phyloP scores from a whole-genome alignment of 2,797 vertebrate genomes.

The Eurystomus glaucurus region DNA sequence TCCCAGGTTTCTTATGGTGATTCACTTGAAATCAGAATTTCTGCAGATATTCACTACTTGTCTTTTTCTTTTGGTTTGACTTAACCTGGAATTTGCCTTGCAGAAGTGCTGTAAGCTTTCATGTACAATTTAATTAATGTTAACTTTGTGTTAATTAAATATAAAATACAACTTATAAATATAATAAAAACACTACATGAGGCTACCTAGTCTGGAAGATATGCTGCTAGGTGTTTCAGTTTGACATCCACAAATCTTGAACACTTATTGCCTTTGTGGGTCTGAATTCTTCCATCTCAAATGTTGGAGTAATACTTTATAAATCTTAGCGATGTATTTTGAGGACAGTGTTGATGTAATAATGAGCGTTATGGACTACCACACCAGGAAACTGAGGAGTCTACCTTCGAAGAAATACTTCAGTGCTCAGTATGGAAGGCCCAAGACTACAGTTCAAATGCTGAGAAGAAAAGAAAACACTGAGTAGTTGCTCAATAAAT shows the following conservation, averaged over 20 bases:
- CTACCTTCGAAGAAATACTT: background rate
- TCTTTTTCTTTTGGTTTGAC: background rate
- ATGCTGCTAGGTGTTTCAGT: background rate
- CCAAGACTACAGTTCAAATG: background rate
- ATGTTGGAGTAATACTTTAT: background rate
- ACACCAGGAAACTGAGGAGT: background rate
- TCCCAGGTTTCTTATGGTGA: background rate
- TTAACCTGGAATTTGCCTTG: background rate
- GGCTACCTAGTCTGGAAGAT: background rate
- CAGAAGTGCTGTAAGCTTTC: background rate
- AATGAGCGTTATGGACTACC: no score
- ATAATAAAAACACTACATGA: background rate
- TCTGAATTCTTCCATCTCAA: background rate
- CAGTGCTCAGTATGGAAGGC: background rate
- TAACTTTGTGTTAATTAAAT: background rate
- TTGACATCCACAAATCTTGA: background rate
- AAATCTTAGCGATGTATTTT: background rate
- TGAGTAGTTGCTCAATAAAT: background rate
- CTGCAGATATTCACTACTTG: background rate
- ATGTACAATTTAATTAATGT: background rate
- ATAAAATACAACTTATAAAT: background rate
- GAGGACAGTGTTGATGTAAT: background rate
- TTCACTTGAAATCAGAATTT: constrained; percentile 1
- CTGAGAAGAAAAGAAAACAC: background rate
- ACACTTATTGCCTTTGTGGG: background rate